Base-by-base conservation (phyloP, 2,113 vertebrate genomes). In the Geococcyx californianus region DNA sequence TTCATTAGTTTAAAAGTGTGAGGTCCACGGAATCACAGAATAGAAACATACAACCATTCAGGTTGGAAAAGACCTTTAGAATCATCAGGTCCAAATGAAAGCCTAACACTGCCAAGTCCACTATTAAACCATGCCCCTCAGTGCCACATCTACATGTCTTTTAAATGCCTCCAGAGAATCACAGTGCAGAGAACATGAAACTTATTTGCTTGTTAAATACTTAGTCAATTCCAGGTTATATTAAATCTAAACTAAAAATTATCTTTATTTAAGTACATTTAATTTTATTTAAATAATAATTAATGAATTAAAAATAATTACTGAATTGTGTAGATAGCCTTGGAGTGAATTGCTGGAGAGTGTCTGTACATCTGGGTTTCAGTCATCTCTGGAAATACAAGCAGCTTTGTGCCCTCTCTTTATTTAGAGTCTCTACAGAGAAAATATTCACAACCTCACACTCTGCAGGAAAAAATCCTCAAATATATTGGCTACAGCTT, bases 131-230 rank as follows among this genome's bases (percentile, higher is more conserved):
- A 0, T 54, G 29, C 38, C 45, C 28, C 13, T 34, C 20, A 29
- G 5, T 42, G 40, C 9, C 20, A 23, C 31, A 44, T 59, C 26
- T 60, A 25, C 28, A 64, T 0, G 0, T 23, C 29, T 80, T 63
- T 73, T 20, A 81, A 73, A 84, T 11, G 28, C 4, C 10, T 31
- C 26, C 29, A 66, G 38, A 60, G 15, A 83, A 38, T 59, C 36
- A 70, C 10, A 18, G 6, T 80, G 74, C 28, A 55, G 34, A 76
- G 20, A 76, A 42, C 4, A 31, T 6, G 7, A 44, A 58, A 25
- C 4, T 11, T 73, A 38, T 13, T 15, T 56, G 1, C 49, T 64
- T 73, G 40, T 45, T 45, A 74, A 79, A 58, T 80, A 49, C 36
- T 16, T 56, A 54, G 31, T n/a, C 3, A 59, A 25, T 3, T 59